Base-by-base conservation (phyloP, 1,140 invertebrate species). In the Drosophila bipectinata region DNA sequence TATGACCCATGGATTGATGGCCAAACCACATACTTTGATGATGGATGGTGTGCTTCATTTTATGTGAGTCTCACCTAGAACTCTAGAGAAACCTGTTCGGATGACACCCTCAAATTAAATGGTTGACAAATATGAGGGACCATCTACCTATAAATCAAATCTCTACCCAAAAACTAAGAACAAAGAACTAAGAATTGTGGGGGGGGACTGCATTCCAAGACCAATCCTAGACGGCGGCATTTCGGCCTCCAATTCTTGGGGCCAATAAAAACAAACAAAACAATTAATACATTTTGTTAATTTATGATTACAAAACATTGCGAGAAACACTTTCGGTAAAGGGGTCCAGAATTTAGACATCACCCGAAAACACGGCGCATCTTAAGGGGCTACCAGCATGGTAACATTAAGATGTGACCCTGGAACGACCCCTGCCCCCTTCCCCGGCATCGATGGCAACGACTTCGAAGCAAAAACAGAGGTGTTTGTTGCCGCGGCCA, bases 271-370 rank as follows among this genome's bases (percentile, higher is more conserved):
- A 76, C 72, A 90, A 81, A 90, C 82, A 84, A 84, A 90, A 90
- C 88, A 90, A 90, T 90, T 90, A 90, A 90, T 88, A 90, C 79
- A 90, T 88, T 90, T 90, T 90, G 83, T 90, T 88, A 90, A 90
- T 90, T 90, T 90, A 90, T 90, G 88, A 90, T 90, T 90, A 79
- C 72, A 79, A 87, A 89, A 88, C 84, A 88, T 87, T 87, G 82
- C 82, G 74, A 78, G 82, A 87, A 87, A 87, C 82, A 87, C 82
- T 87, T 87, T 85, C 75, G 77, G 74, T 51, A 28, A 21, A 14
- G 28, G 28, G 45, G n/a, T 9, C 54, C 76, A 79, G 79, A 88
- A 88, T 88, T 77, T 88, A 88, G 83, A 88, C 83, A 88, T 88
- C 83, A 85, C n/a, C 62, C 59, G 58, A 49, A 49, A 34, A 34